Evolutionary conservation across 2,888 invertebrate genomes (phyloP).

Genomic region (Eristalis pertinax): DNA sequence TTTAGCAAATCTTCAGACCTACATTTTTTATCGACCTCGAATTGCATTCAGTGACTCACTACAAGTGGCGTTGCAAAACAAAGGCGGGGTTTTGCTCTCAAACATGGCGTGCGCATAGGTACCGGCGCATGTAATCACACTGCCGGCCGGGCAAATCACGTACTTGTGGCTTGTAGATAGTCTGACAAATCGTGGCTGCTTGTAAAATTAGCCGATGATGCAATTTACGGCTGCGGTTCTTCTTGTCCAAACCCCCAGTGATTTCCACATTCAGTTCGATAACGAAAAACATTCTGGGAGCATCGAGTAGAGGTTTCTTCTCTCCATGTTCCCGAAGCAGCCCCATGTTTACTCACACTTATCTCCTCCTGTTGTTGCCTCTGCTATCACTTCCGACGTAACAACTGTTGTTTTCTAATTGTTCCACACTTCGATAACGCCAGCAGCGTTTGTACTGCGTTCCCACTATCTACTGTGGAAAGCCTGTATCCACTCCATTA

Average conservation of each 20-base stretch:
- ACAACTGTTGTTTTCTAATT: constrained; percentile 8
- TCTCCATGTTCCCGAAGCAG: not conserved
- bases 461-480: not conserved
- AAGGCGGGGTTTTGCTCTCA: no score
- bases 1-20: no score
- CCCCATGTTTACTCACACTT: not conserved
- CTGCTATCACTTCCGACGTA: constrained; percentile 26
- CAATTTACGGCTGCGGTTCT: no score
- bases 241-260: not conserved
- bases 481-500: not conserved
- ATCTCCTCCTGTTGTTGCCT: constrained; percentile 9
- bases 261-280: not conserved
- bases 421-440: constrained; percentile 17
- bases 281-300: not conserved
- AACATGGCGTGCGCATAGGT: no score
- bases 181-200: no score
- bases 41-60: no score
- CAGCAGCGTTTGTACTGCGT: not conserved
- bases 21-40: no score
- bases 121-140: no score
- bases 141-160: no score
- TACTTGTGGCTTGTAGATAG: no score
- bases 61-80: no score
- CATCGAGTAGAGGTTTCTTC: not conserved
- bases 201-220: no score